A percentile compares a stretch with the other conserved stretches of the same genome.
Evolutionary conservation across 2,888 invertebrate genomes (phyloP).

Genomic region (Eilema sororculum): DNA sequence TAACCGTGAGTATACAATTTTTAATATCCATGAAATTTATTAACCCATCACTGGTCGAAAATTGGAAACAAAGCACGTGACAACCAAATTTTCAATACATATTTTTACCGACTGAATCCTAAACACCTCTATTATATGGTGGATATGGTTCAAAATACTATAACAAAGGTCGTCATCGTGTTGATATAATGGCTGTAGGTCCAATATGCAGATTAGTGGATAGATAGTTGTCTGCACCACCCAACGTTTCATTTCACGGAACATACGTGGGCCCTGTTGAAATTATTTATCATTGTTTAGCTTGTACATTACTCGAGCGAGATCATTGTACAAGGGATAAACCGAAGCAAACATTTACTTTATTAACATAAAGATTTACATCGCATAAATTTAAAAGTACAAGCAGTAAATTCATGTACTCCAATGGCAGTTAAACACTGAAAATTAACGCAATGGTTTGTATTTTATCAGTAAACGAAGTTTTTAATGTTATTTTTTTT

Average conservation of each 20-base stretch:
- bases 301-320: constrained; percentile 52
- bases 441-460: constrained; percentile 17
- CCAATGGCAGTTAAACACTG: constrained; percentile 29
- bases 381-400: constrained; percentile 47
- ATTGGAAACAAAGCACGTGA: constrained; percentile 35
- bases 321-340: constrained; percentile 51
- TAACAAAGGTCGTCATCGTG: constrained; percentile 37
- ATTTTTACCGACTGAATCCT: constrained; percentile 11
- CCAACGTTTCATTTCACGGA: constrained; percentile 67
- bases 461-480: constrained; percentile 7
- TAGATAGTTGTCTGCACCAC: constrained; percentile 76
- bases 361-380: constrained; percentile 56
- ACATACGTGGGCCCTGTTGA: constrained; percentile 69
- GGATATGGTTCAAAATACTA: constrained; percentile 48
- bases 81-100: constrained; percentile 19
- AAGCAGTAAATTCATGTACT: constrained; percentile 44
- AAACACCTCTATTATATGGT: constrained; percentile 39
- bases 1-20: constrained; percentile 41
- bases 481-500: background rate
- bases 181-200: constrained; percentile 63
- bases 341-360: constrained; percentile 49
- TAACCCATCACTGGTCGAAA: constrained; percentile 30
- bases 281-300: constrained; percentile 82
- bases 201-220: constrained; percentile 82
- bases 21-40: constrained; percentile 47